A percentile compares a stretch with the other conserved stretches of the same genome.
Conservation (phyloP, 2,113 vertebrate genomes). For the Melanerpes formicivorus region DNA sequence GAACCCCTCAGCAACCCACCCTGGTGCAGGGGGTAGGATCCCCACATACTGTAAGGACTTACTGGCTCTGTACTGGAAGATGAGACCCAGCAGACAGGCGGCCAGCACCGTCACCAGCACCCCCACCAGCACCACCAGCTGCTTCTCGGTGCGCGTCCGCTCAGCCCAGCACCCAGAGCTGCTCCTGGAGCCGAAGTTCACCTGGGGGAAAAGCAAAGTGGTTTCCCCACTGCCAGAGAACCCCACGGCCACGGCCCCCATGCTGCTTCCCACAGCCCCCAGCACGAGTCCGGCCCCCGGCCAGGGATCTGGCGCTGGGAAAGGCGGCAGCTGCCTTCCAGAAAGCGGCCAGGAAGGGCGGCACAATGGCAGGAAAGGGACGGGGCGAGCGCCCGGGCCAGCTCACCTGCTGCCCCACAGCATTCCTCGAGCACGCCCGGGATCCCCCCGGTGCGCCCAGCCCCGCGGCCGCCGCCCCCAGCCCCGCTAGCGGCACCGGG, state of each 20-base stretch:
- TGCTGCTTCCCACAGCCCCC: background rate
- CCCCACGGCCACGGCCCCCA: background rate
- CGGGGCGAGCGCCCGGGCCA: background rate
- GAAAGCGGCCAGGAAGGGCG: constrained; percentile 63
- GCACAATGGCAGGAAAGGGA: constrained; percentile 77
- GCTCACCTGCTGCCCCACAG: constrained; percentile 31
- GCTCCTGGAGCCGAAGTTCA: constrained; percentile 75
- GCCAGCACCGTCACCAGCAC: constrained; percentile 73
- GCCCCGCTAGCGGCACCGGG: background rate
- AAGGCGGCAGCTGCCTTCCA: constrained; percentile 39
- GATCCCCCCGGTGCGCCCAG: background rate
- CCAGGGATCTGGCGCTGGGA: background rate
- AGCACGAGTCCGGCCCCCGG: fast-evolving
- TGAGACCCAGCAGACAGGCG: constrained; percentile 78
- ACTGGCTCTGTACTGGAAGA: constrained; percentile 87
- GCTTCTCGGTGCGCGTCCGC: constrained; percentile 79
- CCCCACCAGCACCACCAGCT: constrained; percentile 77
- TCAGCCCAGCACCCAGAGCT: constrained; percentile 80
- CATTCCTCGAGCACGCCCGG: fast-evolving
- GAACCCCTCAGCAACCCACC: background rate
- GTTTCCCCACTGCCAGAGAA: background rate
- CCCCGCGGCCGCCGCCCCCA: fast-evolving
- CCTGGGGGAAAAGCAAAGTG: constrained; percentile 68
- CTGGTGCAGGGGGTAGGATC: fast-evolving
- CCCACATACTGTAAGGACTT: background rate